Conservation (phyloP, 2,888 invertebrate genomes). For the Nymphalis c-album region DNA sequence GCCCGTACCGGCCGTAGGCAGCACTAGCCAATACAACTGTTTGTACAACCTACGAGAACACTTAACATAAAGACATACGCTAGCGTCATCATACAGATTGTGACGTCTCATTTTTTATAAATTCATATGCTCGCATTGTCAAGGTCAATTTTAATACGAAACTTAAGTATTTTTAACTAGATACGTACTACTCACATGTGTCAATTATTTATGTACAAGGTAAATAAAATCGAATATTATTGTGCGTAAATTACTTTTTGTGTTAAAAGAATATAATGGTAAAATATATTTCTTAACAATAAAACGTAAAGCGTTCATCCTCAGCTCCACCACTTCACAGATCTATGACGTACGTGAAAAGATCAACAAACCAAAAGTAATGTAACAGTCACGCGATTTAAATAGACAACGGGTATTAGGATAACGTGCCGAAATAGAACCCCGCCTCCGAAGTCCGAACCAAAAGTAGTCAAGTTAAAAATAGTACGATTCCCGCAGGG, state of each 20-base stretch:
- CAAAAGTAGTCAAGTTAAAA: conserved; percentile 80
- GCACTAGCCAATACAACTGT: conserved; percentile 44
- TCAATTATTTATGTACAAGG: too few species aligned
- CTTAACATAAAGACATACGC: conserved; percentile 45
- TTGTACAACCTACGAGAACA: conserved; percentile 49
- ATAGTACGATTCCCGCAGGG: conserved; percentile 73
- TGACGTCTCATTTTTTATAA: not conserved
- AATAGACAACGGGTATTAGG: conserved; percentile 73
- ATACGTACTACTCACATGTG: too few species aligned
- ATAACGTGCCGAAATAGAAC: conserved; percentile 74
- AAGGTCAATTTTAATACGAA: too few species aligned
- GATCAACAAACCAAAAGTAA: conserved; percentile 55
- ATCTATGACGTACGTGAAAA: conserved; percentile 41
- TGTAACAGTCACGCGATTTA: conserved; percentile 62
- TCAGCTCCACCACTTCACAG: conserved; percentile 8
- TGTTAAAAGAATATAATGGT: not conserved
- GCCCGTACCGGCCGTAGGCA: conserved; percentile 44
- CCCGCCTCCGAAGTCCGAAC: conserved; percentile 78
- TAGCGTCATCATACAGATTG: not conserved
- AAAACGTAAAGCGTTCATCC: not conserved
- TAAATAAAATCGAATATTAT: too few species aligned
- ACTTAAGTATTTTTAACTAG: too few species aligned
- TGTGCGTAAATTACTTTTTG: too few species aligned
- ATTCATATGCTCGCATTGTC: not conserved
- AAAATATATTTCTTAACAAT: not conserved